Evolutionary conservation across 2,888 invertebrate species (phyloP), one percentile per base, ranked within the genome.

Genomic region (Priocnemis perturbator): DNA sequence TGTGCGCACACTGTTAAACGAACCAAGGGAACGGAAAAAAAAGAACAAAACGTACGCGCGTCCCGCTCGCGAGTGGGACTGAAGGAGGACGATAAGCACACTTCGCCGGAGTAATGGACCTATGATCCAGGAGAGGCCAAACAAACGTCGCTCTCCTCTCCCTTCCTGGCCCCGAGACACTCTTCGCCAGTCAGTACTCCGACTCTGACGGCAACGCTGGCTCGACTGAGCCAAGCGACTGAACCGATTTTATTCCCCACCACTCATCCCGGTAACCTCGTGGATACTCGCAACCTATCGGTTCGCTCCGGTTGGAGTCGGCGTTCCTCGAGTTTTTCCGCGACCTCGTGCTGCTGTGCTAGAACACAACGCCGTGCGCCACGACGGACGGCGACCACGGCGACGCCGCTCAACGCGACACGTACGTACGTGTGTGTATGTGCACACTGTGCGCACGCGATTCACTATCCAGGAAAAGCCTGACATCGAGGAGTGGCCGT

Each of bases 151-250:
- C 14, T 37, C 11, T 37, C 37, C 67, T 62, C 60, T 59, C 70
- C 60, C 67, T 61, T 60, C 60, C 67, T 57, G 60, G 37, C 11
- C 37, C 37, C 37, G 59, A 60, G 26, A 67, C 69, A 79, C 73
- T 48, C 57, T 58, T 53, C 71, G 76, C 83, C 84, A 79, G 76
- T 73, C 84, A 77, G 85, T 65, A 74, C 48, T 74, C 81, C 83
- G 81, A 82, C 84, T 85, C 82, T 86, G 81, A 81, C 78, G 83
- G 84, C 86, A 84, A 81, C 83, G 85, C 84, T 85, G 86, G 83
- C 85, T 84, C 86, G 85, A 88, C 88, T 87, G 87, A 85, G 67
- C 70, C 74, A 64, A 78, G 69, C 70, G 70, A 82, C 82, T 79
- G 81, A 82, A 64, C 81, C 76, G 65, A 69, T 69, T 63, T 52